Evolutionary conservation across 2,113 vertebrate genomes (phyloP).

Genomic region (Azemiops feae): DNA sequence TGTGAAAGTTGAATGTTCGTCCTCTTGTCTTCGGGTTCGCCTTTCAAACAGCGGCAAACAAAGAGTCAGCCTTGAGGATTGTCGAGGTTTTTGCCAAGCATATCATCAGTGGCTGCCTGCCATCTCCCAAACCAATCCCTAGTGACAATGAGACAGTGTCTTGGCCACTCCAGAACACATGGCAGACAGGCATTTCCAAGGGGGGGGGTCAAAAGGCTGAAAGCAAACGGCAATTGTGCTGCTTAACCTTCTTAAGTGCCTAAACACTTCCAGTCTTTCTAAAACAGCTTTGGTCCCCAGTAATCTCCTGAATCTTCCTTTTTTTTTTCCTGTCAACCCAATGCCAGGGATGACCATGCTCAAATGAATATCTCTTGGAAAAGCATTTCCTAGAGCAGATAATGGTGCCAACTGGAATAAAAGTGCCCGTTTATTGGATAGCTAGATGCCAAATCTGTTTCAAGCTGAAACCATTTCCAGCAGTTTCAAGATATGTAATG

Average conservation of each 20-base stretch:
- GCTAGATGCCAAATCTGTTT: conserved; percentile 53
- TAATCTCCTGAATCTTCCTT: conserved; percentile 60
- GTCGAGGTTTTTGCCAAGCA: conserved; percentile 1
- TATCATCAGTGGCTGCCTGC: conserved; percentile 60
- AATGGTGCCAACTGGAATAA: conserved; percentile 56
- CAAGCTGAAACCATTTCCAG: conserved; percentile 49
- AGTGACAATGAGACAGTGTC: conserved; percentile 44
- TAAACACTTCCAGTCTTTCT: conserved; percentile 32
- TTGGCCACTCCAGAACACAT: conserved; percentile 52
- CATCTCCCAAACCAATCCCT: conserved; percentile 54
- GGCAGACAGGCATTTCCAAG: conserved; percentile 59
- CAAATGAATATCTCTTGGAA: conserved; percentile 61
- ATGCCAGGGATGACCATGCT: conserved; percentile 48
- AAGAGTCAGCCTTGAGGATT: not conserved
- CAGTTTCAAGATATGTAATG: conserved; percentile 32
- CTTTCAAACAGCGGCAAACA: conserved; percentile 20
- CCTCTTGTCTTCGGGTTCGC: conserved; percentile 20
- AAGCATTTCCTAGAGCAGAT: conserved; percentile 5
- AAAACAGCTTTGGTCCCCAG: conserved; percentile 31
- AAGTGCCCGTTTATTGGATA: conserved; percentile 46
- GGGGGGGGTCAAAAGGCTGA: conserved; percentile 35
- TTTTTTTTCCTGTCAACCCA: conserved; percentile 39
- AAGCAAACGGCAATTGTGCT: conserved; percentile 23
- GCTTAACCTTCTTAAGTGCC: conserved; percentile 31
- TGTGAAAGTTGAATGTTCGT: not conserved